Conservation (phyloP, 2,113 vertebrate genomes). For the Ariopsis seemanni region DNA sequence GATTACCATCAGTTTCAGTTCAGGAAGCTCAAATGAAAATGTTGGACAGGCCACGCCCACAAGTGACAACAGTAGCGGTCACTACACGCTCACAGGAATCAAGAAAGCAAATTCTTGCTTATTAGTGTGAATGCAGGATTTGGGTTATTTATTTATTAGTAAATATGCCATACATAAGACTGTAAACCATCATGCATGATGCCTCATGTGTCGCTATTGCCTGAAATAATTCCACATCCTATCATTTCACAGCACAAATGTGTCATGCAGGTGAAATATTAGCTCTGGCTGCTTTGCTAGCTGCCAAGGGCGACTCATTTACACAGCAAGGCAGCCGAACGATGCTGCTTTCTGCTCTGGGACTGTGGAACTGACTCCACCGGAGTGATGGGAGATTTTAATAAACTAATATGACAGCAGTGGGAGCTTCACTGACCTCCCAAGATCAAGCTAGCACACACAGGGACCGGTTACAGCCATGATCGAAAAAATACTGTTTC, state of each 20-base stretch:
- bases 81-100: neutral
- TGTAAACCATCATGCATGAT: neutral
- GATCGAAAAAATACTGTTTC: neutral
- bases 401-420: conserved; percentile 50
- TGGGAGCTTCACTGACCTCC: conserved; percentile 35
- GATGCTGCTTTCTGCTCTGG: conserved; percentile 37
- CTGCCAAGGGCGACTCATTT: conserved; percentile 51
- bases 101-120: neutral
- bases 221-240: conserved; percentile 36
- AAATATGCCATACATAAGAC: neutral
- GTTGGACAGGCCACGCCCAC: no score
- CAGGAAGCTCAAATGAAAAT: neutral
- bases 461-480: conserved; percentile 2
- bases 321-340: conserved; percentile 39
- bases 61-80: neutral
- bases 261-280: conserved; percentile 45
- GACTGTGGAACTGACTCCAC: conserved; percentile 43
- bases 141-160: neutral
- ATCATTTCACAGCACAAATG: conserved; percentile 20
- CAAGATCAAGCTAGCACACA: conserved; percentile 18
- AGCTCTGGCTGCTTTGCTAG: conserved; percentile 49
- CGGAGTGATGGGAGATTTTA: conserved; percentile 46
- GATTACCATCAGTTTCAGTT: neutral
- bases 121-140: neutral
- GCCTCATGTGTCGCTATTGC: neutral